phyloP scores from a whole-genome alignment of 1,140 invertebrate species.

The Sipha flava region DNA sequence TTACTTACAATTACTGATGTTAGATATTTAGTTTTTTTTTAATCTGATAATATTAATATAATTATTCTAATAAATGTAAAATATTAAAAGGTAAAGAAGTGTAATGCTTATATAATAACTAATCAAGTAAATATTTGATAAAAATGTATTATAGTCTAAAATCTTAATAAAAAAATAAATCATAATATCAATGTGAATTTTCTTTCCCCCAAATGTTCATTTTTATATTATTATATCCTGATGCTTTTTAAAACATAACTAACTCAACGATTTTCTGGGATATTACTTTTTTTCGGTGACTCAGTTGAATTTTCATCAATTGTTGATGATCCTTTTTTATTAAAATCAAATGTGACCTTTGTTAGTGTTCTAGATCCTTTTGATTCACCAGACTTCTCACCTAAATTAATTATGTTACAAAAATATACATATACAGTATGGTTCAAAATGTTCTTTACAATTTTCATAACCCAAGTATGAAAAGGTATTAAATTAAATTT shows the following conservation, averaged over 20 bases:
- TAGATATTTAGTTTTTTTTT: not conserved
- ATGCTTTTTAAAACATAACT: no score
- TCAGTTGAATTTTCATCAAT: not conserved
- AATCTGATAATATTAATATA: no score
- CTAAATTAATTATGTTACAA: not conserved
- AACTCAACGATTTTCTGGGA: not conserved
- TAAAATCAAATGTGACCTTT: constrained; percentile 11
- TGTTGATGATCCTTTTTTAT: constrained; percentile 15
- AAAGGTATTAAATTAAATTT: no score
- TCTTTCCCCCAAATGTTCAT: not conserved
- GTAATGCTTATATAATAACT: not conserved
- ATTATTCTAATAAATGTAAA: not conserved
- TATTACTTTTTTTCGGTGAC: not conserved
- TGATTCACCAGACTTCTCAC: not conserved
- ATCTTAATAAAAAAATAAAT: not conserved
- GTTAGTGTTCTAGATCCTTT: not conserved
- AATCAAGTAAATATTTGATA: not conserved
- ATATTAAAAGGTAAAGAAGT: not conserved
- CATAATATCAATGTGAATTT: not conserved
- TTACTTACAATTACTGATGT: not conserved
- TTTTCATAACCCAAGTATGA: no score
- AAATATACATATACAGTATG: no score
- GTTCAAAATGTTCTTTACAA: no score
- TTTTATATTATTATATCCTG: no score
- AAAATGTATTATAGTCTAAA: not conserved